Evolutionary conservation across 2,113 vertebrate species (phyloP).

Genomic region (Jacana jacana): DNA sequence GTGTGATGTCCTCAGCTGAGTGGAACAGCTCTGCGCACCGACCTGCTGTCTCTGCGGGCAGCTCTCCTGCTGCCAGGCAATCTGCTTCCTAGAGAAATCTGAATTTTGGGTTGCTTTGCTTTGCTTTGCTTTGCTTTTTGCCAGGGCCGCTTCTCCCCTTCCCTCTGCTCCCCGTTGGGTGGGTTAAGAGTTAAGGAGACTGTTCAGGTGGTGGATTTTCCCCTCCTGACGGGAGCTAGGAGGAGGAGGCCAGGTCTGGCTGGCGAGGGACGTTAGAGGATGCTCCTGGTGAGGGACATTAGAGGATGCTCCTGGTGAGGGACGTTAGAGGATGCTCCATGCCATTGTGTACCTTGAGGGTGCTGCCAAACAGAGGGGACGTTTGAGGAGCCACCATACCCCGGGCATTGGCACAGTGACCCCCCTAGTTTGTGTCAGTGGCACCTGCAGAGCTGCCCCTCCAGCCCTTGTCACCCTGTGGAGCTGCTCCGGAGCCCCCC

Average conservation of each 20-base stretch:
- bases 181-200: not conserved
- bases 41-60: not conserved
- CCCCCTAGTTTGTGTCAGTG: not conserved
- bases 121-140: not conserved
- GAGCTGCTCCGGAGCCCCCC: not conserved
- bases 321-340: not conserved
- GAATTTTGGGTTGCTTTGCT: not conserved
- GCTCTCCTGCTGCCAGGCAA: constrained; percentile 29
- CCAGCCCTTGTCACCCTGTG: not conserved
- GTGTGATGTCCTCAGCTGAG: not conserved
- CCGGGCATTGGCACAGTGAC: fast-evolving
- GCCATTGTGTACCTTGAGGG: not conserved
- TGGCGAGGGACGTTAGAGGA: not conserved
- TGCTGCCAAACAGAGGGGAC: not conserved
- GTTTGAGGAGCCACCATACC: fast-evolving
- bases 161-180: not conserved
- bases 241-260: not conserved
- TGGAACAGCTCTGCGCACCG: not conserved
- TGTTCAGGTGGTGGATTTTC: not conserved
- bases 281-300: not conserved
- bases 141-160: not conserved
- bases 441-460: not conserved
- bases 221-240: not conserved
- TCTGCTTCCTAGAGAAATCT: not conserved
- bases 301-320: not conserved